Evolutionary conservation across 2,113 vertebrate species (phyloP).

Genomic region (Muscicapa adusta): DNA sequence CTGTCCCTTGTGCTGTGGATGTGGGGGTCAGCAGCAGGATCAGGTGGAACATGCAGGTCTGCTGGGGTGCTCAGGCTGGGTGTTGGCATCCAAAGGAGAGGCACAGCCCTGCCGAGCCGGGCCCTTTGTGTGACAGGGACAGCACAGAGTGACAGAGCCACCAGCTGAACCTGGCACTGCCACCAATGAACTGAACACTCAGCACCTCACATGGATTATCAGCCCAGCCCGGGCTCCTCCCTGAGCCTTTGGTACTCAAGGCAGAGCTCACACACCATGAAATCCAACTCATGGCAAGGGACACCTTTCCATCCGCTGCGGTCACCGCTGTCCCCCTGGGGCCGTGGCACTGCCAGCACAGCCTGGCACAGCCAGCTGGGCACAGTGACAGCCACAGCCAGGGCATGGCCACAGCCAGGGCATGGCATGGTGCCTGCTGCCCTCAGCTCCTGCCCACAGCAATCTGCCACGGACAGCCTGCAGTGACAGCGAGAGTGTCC

Average conservation of each 20-base stretch:
- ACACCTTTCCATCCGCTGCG: background rate
- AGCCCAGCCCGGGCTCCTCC: background rate
- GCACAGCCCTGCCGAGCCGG: background rate
- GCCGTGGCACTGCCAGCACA: accelerated
- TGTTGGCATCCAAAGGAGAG: background rate
- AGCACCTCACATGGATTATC: background rate
- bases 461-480: no score
- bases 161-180: background rate
- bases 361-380: background rate
- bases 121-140: background rate
- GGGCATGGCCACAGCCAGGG: no score
- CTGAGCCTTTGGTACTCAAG: background rate
- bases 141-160: background rate
- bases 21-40: background rate
- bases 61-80: background rate
- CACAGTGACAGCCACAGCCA: no score
- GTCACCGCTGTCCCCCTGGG: accelerated
- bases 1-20: accelerated
- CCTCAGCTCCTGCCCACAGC: no score
- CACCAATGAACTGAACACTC: background rate
- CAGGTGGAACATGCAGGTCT: background rate
- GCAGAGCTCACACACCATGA: background rate
- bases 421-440: no score
- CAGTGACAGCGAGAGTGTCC: no score
- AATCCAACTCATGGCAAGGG: background rate